A percentile compares a stretch with the other conserved stretches of the same genome.
phyloP scores from a whole-genome alignment of 1,140 invertebrate genomes.

The Drosophila cardini region DNA sequence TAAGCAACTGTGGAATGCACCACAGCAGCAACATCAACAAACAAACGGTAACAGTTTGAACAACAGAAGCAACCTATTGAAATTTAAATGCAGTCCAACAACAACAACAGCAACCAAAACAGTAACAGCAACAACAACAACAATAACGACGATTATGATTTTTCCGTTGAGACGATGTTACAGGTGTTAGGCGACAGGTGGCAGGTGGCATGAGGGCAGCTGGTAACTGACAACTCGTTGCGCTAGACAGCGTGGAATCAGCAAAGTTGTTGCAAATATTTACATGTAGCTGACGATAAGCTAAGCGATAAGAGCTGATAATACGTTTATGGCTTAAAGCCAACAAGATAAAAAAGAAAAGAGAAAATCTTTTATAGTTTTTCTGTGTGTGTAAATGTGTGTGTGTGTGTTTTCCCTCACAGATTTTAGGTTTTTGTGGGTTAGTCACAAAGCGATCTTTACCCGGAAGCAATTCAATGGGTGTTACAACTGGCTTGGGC shows the following conservation, averaged over 20 bases:
- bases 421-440: slow-evolving; percentile 2
- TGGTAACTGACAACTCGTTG: not conserved
- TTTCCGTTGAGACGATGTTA: not conserved
- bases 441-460: slow-evolving; percentile 34
- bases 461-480: slow-evolving; percentile 64
- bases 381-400: too few relatives aligned
- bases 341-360: not conserved
- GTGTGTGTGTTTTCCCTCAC: not conserved
- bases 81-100: slow-evolving; percentile 25
- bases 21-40: not conserved
- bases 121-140: slow-evolving; percentile 8
- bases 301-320: slow-evolving; percentile 36
- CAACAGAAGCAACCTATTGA: slow-evolving; percentile 31
- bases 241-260: slow-evolving; percentile 15
- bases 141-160: slow-evolving; percentile 30
- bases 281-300: slow-evolving; percentile 59
- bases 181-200: slow-evolving; percentile 2
- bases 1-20: slow-evolving; percentile 26
- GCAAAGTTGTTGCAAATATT: slow-evolving; percentile 63
- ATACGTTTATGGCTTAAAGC: slow-evolving; percentile 19
- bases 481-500: slow-evolving; percentile 54
- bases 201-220: not conserved
- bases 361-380: slow-evolving; percentile 7
- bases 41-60: slow-evolving; percentile 1
- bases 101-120: slow-evolving; percentile 21